Evolutionary conservation across 2,888 invertebrate genomes (phyloP), one percentile per base, ranked within the genome.

Genomic region (Brachypalpus laphriformis): DNA sequence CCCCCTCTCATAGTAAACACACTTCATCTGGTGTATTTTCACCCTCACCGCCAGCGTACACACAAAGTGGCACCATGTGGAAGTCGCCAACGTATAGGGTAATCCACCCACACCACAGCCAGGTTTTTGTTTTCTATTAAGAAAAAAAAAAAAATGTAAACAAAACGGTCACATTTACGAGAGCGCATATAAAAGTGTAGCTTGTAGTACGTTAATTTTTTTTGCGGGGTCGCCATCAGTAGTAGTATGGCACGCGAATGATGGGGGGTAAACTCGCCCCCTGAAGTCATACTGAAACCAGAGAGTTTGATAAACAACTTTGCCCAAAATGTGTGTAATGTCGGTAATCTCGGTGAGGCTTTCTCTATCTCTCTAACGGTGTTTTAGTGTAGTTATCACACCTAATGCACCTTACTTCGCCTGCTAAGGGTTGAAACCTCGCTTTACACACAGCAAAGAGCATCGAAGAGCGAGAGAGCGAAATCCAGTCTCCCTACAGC

Each of bases 391-490:
- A 49, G 71, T 85, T 85, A 81, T 85, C 81, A 81, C 85, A 85
- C 85, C 65, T 57, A 81, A 76, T 85, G 71, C 85, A 80, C 65
- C 61, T 76, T 28, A 81, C 61, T 57, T 66, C 16, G 59, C 22
- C 20, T 31, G 40, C 51, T 76, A 85, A 81, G 85, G 85, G 85
- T 81, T 85, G 85, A 76, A 75, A 71, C 25, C 70, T 70, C 40
- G 37, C 40, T 51, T 71, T 20, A 28, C 54, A 71, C 63, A 70
- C 61, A 40, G 14, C 34, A 45, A 57, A 31, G 25, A 71, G 45
- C 71, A 85, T 56, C 75, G 54, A 47, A 63, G 85, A 85, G 85
- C 81, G 81, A 85, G 81, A 85, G 75, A 85, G 85, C 66, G 47
- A 71, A 59, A 70, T 6, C 14, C 65, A 61, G 59, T 66, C 75